Conservation (phyloP, 2,113 vertebrate species). For the Tinamus guttatus region DNA sequence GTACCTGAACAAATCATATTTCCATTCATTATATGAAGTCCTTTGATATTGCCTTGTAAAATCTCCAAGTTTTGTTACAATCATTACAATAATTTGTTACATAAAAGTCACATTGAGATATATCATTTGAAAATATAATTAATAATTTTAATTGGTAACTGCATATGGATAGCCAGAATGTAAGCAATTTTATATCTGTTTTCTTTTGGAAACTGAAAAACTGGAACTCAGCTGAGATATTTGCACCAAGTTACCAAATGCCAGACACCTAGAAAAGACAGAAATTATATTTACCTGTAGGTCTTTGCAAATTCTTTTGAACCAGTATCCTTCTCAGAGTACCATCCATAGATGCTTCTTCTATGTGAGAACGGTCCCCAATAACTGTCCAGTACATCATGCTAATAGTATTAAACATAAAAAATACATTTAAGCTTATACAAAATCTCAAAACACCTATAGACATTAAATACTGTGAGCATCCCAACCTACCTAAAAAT, state of each 20-base stretch:
- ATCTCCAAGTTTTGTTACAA: background rate
- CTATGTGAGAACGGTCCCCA: constrained; percentile 94
- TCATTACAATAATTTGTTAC: background rate
- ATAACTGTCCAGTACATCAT: constrained; percentile 99
- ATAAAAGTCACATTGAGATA: background rate
- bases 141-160: background rate
- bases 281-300: constrained; percentile 84
- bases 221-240: background rate
- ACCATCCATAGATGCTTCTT: constrained; percentile 97
- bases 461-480: background rate
- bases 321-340: constrained; percentile 91
- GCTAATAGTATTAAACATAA: constrained; percentile 68
- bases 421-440: background rate
- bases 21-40: background rate
- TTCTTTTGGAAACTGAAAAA: background rate
- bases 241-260: background rate
- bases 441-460: background rate
- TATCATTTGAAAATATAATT: background rate
- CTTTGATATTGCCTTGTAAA: background rate
- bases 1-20: background rate
- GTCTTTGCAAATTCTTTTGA: constrained; percentile 93
- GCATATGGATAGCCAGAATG: background rate
- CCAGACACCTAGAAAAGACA: background rate
- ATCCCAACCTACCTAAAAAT: background rate
- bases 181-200: background rate